phyloP scores from a whole-genome alignment of 2,113 vertebrate species.

The Theristicus caerulescens region DNA sequence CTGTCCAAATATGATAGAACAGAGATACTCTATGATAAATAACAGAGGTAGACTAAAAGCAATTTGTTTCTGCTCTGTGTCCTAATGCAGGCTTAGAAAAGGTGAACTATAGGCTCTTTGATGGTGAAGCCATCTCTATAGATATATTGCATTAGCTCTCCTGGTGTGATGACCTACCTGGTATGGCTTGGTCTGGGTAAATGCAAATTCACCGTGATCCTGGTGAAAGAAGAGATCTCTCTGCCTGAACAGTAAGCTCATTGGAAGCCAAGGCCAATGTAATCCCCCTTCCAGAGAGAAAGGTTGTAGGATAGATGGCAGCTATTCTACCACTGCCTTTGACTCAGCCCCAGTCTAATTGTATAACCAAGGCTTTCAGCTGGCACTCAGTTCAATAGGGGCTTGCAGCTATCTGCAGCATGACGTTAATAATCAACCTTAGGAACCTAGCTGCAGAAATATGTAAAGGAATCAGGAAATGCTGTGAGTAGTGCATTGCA shows the following conservation, averaged over 20 bases:
- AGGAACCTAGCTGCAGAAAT: background rate
- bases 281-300: background rate
- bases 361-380: background rate
- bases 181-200: background rate
- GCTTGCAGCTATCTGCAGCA: background rate
- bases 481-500: background rate
- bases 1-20: background rate
- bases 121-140: background rate
- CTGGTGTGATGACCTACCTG: background rate
- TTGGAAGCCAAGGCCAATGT: background rate
- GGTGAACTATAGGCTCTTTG: background rate
- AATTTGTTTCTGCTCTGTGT: background rate
- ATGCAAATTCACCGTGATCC: background rate
- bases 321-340: background rate
- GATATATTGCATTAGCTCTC: background rate
- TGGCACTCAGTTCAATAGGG: background rate
- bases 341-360: too few species aligned
- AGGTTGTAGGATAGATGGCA: background rate
- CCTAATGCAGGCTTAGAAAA: background rate
- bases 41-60: background rate
- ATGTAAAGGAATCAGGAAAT: background rate
- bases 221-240: background rate
- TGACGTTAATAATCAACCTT: background rate
- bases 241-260: background rate
- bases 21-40: background rate